phyloP scores from a whole-genome alignment of 2,797 vertebrate species.

The Botia almorhae region DNA sequence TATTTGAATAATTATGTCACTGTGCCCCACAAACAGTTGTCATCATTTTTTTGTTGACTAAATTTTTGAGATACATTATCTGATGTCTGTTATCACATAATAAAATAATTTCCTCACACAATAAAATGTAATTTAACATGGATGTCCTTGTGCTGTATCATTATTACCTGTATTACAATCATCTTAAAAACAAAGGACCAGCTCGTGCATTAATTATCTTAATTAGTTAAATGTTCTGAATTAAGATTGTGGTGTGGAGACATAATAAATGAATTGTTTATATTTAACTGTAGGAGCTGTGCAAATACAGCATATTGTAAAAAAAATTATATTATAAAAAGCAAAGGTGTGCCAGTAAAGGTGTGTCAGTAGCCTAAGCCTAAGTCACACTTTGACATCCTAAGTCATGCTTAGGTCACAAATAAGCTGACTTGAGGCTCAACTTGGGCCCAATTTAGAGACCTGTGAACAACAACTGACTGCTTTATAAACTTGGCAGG shows the following conservation, averaged over 20 bases:
- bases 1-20: conserved; percentile 12
- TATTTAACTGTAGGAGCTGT: neutral
- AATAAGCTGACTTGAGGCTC: no score
- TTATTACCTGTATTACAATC: neutral
- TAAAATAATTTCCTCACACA: neutral
- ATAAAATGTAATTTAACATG: neutral
- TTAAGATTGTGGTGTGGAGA: no score
- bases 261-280: no score
- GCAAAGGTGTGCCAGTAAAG: neutral
- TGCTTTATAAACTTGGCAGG: no score
- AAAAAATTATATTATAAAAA: neutral
- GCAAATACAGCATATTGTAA: neutral
- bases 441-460: no score
- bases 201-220: neutral
- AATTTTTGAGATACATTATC: neutral
- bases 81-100: neutral
- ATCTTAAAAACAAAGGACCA: neutral
- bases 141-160: neutral
- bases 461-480: no score
- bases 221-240: neutral
- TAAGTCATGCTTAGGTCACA: no score
- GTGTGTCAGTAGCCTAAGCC: no score
- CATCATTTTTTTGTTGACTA: neutral
- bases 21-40: neutral
- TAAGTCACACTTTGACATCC: no score